Percentiles rank a stretch among this genome's conserved stretches.
Conservation (phyloP, 1,140 invertebrate species). For the Drosophila gunungcola region DNA sequence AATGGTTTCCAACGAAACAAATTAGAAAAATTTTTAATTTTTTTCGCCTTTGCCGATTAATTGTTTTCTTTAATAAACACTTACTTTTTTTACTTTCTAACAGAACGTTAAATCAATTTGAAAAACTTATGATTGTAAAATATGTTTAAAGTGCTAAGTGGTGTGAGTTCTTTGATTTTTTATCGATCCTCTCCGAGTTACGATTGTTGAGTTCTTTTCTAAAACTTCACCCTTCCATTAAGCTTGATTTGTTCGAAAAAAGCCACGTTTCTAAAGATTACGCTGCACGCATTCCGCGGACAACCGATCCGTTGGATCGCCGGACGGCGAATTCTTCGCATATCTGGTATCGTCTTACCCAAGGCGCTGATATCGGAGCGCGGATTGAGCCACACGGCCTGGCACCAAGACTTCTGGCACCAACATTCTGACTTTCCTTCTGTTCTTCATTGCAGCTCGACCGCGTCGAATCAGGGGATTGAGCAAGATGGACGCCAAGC, state of each 20-base stretch:
- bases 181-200: background rate
- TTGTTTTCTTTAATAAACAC: no score
- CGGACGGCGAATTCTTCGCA: constrained; percentile 32
- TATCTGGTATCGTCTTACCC: constrained; percentile 40
- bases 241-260: background rate
- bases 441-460: constrained; percentile 34
- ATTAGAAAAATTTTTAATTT: no score
- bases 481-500: constrained; percentile 60
- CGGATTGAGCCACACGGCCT: constrained; percentile 14
- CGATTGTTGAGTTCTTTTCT: background rate
- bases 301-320: constrained; percentile 21
- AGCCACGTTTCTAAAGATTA: constrained; percentile 23
- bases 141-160: no score
- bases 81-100: no score
- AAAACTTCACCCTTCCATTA: no score
- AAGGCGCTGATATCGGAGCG: constrained; percentile 29
- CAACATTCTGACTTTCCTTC: constrained; percentile 31
- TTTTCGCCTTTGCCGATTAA: no score
- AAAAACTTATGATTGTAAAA: no score
- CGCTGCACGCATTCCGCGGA: constrained; percentile 26
- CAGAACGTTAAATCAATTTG: no score
- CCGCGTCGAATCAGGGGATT: constrained; percentile 48
- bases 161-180: background rate
- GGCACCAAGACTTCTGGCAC: constrained; percentile 7
- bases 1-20: no score